phyloP scores from a whole-genome alignment of 2,888 invertebrate species.

The Platynereis dumerilii region DNA sequence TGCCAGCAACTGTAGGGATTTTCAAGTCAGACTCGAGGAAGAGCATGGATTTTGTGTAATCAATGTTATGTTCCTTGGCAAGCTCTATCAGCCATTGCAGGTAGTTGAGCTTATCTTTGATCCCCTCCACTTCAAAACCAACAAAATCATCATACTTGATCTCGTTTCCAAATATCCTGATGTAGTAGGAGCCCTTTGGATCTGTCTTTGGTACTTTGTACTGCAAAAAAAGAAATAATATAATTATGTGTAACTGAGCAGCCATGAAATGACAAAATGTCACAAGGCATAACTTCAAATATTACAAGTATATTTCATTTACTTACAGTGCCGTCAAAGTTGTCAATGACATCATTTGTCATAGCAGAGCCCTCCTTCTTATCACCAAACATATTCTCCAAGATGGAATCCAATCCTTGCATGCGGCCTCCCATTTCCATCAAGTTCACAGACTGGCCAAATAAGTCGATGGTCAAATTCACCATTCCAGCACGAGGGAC shows the following conservation, averaged over 20 bases:
- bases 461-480: conserved; percentile 61
- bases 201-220: conserved; percentile 24
- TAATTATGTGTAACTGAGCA: too few species aligned
- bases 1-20: conserved; percentile 82
- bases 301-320: too few species aligned
- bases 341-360: not conserved
- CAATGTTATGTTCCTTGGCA: conserved; percentile 75
- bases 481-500: conserved; percentile 59
- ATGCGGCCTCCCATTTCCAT: conserved; percentile 81
- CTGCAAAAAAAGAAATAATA: not conserved
- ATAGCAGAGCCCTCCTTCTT: not conserved
- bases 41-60: conserved; percentile 82
- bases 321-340: conserved; percentile 18
- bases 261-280: too few species aligned
- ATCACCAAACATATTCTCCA: conserved; percentile 73
- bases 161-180: conserved; percentile 91
- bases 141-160: conserved; percentile 64
- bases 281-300: too few species aligned
- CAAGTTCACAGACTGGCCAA: conserved; percentile 86
- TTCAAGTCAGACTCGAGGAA: conserved; percentile 89
- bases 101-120: conserved; percentile 61
- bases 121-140: conserved; percentile 36
- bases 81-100: conserved; percentile 67
- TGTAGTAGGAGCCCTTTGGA: conserved; percentile 68
- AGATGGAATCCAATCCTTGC: conserved; percentile 85